Evolutionary conservation across 35 echinoderm and acorn worm species (phyloP).

Genomic region (Strongylocentrotus purpuratus): DNA sequence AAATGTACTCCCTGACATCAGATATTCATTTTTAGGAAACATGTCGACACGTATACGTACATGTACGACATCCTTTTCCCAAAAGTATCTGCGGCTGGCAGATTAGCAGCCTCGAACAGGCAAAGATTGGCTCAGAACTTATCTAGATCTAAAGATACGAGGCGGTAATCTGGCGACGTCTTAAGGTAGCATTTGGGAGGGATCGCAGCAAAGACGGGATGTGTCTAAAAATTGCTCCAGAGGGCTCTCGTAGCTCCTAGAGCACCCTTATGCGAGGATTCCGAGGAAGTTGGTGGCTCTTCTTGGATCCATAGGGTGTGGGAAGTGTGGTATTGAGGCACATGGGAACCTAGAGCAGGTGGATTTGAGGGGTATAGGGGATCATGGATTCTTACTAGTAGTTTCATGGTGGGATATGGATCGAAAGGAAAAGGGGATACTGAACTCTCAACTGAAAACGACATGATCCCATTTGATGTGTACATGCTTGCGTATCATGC

Average conservation of each 20-base stretch:
- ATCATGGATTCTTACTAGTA: too few relatives aligned
- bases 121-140: background rate
- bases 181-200: background rate
- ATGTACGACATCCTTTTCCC: background rate
- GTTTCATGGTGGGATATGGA: background rate
- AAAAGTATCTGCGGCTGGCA: background rate
- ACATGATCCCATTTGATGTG: background rate
- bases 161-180: background rate
- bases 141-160: background rate
- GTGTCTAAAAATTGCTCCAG: constrained; percentile 3
- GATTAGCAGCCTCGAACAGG: background rate
- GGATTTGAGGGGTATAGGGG: background rate
- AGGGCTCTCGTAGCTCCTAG: background rate
- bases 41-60: background rate
- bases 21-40: background rate
- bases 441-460: background rate
- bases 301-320: background rate
- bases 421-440: background rate
- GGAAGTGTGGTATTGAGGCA: background rate
- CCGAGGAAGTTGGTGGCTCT: background rate
- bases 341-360: background rate
- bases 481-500: too few relatives aligned
- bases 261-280: background rate
- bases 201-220: background rate
- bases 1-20: background rate